Evolutionary conservation across 2,888 invertebrate genomes (phyloP).

Genomic region (Gymnocheta viridis): DNA sequence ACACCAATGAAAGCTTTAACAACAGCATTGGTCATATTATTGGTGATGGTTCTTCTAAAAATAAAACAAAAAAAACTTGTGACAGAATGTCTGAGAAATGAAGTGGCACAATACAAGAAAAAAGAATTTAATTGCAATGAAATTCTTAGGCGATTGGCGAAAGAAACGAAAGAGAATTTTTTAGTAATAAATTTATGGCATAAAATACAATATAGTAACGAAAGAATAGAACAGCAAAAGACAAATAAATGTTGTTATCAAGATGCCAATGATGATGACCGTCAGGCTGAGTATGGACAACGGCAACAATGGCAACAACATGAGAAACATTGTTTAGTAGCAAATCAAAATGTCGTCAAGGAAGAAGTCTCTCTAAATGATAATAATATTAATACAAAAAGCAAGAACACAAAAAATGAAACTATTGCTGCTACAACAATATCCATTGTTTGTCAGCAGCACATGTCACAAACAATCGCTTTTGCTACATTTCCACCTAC

Average conservation of each 20-base stretch:
- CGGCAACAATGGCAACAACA: conserved; percentile 24
- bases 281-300: conserved; percentile 36
- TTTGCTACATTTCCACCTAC: conserved; percentile 39
- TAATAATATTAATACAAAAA: conserved; percentile 37
- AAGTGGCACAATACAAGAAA: conserved; percentile 23
- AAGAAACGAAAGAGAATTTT: conserved; percentile 16
- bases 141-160: neutral
- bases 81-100: neutral
- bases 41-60: neutral
- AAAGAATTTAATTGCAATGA: conserved; percentile 41
- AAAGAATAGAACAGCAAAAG: conserved; percentile 37
- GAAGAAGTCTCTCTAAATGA: conserved; percentile 35
- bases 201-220: conserved; percentile 22
- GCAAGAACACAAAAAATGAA: conserved; percentile 12
- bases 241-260: conserved; percentile 43
- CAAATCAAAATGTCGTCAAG: conserved; percentile 68
- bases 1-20: conserved; percentile 29
- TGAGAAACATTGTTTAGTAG: conserved; percentile 50
- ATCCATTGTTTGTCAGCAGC: conserved; percentile 54
- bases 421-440: conserved; percentile 14
- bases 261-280: conserved; percentile 45
- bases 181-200: conserved; percentile 33
- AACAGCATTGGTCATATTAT: conserved; percentile 72
- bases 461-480: conserved; percentile 65
- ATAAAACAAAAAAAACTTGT: neutral